A percentile compares a stretch with the other conserved stretches of the same genome.
These are phyloP conservation scores for Eutolmus rufibarbis DNA, from an alignment of 2,888 invertebrate species.

Conservation along the genomic window DNA sequence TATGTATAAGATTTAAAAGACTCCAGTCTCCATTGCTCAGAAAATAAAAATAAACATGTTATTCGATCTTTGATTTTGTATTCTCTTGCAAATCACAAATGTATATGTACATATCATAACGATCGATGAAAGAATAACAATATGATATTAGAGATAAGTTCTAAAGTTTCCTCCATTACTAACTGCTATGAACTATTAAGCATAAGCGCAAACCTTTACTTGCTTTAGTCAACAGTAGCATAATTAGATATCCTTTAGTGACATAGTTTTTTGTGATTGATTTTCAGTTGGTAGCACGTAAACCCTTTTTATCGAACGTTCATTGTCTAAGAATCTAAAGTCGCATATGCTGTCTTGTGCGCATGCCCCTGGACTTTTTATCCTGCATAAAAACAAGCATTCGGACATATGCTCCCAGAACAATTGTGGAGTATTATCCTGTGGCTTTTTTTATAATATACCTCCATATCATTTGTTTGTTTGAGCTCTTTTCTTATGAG, in stretches of 20 bases:
- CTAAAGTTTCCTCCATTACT: too few species aligned
- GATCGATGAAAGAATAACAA: too few species aligned
- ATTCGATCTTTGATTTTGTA: too few species aligned
- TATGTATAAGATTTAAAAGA: too few species aligned
- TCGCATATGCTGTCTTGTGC: conserved; percentile 12
- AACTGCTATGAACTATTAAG: too few species aligned
- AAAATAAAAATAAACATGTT: too few species aligned
- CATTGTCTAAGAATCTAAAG: conserved; percentile 27
- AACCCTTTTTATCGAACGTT: conserved; percentile 19
- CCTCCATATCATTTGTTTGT: conserved; percentile 2
- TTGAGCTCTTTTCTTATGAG: neutral
- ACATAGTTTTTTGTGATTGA: neutral
- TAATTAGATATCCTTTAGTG: neutral
- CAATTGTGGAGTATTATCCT: conserved; percentile 17
- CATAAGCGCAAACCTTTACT: too few species aligned
- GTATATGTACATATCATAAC: too few species aligned
- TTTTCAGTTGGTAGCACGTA: neutral
- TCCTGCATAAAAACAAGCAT: neutral
- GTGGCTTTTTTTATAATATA: conserved; percentile 23
- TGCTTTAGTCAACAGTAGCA: too few species aligned
- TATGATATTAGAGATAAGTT: too few species aligned
- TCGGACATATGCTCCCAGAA: conserved; percentile 28
- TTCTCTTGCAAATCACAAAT: too few species aligned
- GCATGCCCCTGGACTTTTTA: conserved; percentile 7
- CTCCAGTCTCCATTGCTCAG: too few species aligned